phyloP scores from a whole-genome alignment of 64 coral and sea anemone species.

The Cladopsammia gracilis region DNA sequence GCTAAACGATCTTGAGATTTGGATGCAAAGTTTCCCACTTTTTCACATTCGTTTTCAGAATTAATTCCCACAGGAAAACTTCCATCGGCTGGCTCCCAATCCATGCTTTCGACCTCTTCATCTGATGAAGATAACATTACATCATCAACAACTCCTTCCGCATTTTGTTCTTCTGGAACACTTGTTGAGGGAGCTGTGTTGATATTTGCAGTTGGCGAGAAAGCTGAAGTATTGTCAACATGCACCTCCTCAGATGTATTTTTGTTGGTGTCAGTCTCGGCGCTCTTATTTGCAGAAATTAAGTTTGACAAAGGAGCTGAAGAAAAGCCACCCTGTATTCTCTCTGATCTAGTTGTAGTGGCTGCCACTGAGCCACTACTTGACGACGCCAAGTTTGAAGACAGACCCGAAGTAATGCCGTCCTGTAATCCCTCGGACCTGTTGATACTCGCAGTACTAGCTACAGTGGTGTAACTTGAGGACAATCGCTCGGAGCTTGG shows the following conservation, averaged over 20 bases:
- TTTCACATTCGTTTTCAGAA: background rate
- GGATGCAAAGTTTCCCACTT: no score
- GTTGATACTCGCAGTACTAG: no score
- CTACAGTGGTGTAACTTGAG: no score
- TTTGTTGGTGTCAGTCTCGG: no score
- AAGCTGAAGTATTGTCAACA: background rate
- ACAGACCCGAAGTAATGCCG: no score
- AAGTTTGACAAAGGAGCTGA: background rate
- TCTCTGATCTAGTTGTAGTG: background rate
- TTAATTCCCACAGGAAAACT: background rate
- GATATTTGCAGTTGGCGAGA: no score
- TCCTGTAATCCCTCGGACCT: no score
- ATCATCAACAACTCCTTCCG: background rate
- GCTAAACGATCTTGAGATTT: background rate
- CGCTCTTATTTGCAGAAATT: background rate
- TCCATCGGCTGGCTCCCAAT: background rate
- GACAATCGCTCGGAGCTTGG: no score
- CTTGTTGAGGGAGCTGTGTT: background rate
- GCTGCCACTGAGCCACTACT: no score
- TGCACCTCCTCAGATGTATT: background rate
- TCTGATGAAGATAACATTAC: background rate
- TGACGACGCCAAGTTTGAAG: no score
- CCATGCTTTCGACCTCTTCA: conserved; percentile 4
- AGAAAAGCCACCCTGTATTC: background rate
- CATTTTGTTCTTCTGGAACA: background rate